A percentile compares a stretch with the other conserved stretches of the same genome.
These are phyloP conservation scores for Oncorhynchus masou DNA, from an alignment of 2,113 vertebrate genomes.

Conservation along the genomic window DNA sequence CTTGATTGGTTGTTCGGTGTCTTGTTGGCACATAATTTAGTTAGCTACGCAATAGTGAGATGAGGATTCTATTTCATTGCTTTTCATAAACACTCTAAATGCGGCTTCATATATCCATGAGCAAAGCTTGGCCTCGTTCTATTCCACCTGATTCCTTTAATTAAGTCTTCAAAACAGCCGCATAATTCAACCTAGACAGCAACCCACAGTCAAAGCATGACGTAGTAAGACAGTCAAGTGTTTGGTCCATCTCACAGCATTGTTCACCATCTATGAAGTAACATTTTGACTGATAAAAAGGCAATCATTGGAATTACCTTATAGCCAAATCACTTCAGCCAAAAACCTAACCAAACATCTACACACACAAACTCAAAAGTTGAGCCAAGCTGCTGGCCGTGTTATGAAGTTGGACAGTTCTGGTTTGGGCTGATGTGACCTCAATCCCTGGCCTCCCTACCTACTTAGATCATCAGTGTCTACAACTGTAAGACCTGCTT, in stretches of 20 bases:
- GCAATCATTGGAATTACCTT: too few relatives aligned
- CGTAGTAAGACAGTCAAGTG: neutral
- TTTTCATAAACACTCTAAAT: too few relatives aligned
- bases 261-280: neutral
- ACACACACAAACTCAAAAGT: slow-evolving; percentile 17
- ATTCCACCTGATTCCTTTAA: too few relatives aligned
- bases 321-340: too few relatives aligned
- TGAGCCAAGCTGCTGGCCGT: slow-evolving; percentile 7
- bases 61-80: too few relatives aligned
- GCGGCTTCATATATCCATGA: too few relatives aligned
- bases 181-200: too few relatives aligned
- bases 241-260: neutral
- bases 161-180: too few relatives aligned
- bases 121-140: too few relatives aligned
- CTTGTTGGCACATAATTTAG: too few relatives aligned
- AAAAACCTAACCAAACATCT: neutral
- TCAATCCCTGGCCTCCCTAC: slow-evolving; percentile 37
- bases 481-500: slow-evolving; percentile 20
- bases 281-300: slow-evolving; percentile 1
- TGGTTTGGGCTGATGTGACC: slow-evolving; percentile 41
- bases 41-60: too few relatives aligned
- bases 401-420: slow-evolving; percentile 27
- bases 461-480: slow-evolving; percentile 34
- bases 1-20: neutral
- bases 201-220: neutral